Conservation (phyloP, 2,797 vertebrate genomes). For the Neoniphon sammara region DNA sequence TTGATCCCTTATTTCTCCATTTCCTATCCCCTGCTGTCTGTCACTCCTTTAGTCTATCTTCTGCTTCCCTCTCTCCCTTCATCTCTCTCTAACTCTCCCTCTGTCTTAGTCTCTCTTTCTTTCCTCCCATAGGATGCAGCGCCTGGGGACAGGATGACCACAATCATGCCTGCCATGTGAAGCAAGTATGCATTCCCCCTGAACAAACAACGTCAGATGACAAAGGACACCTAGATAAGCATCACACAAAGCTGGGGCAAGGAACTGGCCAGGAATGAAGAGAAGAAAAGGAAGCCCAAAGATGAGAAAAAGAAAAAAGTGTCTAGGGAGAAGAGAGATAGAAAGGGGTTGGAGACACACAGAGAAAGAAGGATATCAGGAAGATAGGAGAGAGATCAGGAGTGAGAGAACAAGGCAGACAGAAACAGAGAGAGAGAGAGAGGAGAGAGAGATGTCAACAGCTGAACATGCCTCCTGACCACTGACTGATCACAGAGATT, state of each 20-base stretch:
- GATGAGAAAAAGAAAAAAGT: slow-evolving; percentile 26
- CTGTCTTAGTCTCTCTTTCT: background rate
- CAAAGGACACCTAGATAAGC: slow-evolving; percentile 57
- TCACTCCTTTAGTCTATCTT: slow-evolving; percentile 18
- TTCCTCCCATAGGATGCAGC: slow-evolving; percentile 17
- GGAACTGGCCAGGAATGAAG: slow-evolving; percentile 27
- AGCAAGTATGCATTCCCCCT: slow-evolving; percentile 43
- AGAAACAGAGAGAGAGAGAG: slow-evolving; percentile 24
- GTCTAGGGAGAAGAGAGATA: slow-evolving; percentile 28
- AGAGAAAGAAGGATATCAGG: background rate
- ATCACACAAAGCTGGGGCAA: slow-evolving; percentile 33
- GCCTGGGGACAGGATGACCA: slow-evolving; percentile 50
- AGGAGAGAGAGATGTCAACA: slow-evolving; percentile 70
- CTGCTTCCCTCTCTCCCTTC: background rate
- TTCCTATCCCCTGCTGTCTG: slow-evolving; percentile 38
- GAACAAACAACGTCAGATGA: slow-evolving; percentile 63
- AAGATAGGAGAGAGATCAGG: slow-evolving; percentile 25
- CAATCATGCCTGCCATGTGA: slow-evolving; percentile 53
- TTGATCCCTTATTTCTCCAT: slow-evolving; percentile 43
- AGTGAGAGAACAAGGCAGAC: slow-evolving; percentile 31
- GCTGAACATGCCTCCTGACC: slow-evolving; percentile 76
- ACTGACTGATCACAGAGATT: slow-evolving; percentile 64
- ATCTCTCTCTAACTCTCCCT: background rate
- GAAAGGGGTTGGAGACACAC: slow-evolving; percentile 3
- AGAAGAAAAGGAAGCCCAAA: slow-evolving; percentile 21